Evolutionary conservation across 2,797 vertebrate genomes (phyloP).

Genomic region (Etheostoma nigrum): DNA sequence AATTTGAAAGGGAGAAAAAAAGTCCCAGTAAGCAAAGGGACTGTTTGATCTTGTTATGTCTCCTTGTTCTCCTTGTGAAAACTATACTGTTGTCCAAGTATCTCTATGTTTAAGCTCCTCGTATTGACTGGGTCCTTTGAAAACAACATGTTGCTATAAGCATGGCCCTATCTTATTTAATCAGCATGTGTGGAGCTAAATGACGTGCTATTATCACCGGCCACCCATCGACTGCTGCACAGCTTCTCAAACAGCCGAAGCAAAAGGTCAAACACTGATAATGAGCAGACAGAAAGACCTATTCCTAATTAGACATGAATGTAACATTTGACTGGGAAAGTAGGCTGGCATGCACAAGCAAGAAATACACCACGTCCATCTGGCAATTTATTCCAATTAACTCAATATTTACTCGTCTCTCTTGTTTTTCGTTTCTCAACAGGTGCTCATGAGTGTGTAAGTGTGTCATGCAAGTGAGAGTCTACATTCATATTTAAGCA

Average conservation of each 20-base stretch:
- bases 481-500: conserved; percentile 40
- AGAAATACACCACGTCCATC: conserved; percentile 35
- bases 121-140: conserved; percentile 56
- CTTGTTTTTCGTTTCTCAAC: conserved; percentile 37
- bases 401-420: conserved; percentile 38
- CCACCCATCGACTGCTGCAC: conserved; percentile 75
- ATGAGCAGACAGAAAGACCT: conserved; percentile 74
- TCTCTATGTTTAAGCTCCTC: conserved; percentile 48
- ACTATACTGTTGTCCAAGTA: conserved; percentile 56
- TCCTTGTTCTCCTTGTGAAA: conserved; percentile 49
- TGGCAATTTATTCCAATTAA: conserved; percentile 52
- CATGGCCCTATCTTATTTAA: conserved; percentile 84
- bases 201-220: conserved; percentile 76
- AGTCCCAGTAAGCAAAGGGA: conserved; percentile 55
- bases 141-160: conserved; percentile 59
- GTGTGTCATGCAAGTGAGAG: conserved; percentile 7
- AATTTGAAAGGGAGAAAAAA: conserved; percentile 49
- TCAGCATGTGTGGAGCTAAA: conserved; percentile 80
- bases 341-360: conserved; percentile 40
- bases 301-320: conserved; percentile 77
- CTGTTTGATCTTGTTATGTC: conserved; percentile 65
- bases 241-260: conserved; percentile 77
- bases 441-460: conserved; percentile 16
- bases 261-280: conserved; percentile 85
- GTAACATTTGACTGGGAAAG: conserved; percentile 76